phyloP scores from a whole-genome alignment of 2,888 invertebrate species.

The Synergus laeviventris region DNA sequence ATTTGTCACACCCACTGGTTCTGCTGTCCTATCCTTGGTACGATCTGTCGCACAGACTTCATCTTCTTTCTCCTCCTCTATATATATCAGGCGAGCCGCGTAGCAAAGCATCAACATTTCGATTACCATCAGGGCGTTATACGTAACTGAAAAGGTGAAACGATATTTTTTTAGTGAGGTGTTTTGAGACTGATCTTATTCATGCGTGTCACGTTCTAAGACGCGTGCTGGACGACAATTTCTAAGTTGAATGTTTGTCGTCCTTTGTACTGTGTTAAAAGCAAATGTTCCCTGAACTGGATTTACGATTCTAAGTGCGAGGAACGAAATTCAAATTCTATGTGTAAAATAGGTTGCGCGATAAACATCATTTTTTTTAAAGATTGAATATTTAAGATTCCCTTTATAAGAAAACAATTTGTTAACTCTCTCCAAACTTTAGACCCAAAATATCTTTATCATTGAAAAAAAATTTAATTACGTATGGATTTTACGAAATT shows the following conservation, averaged over 20 bases:
- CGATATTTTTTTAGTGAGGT: slow-evolving; percentile 20
- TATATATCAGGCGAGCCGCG: slow-evolving; percentile 82
- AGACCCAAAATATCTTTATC: too few relatives aligned
- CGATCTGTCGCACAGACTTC: slow-evolving; percentile 58
- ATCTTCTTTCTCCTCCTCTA: slow-evolving; percentile 65
- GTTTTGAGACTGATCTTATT: neutral
- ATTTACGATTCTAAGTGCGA: neutral
- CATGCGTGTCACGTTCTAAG: slow-evolving; percentile 30
- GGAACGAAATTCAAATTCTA: neutral
- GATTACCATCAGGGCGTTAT: slow-evolving; percentile 81
- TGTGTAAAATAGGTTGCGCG: neutral
- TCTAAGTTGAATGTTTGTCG: neutral
- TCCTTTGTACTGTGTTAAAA: slow-evolving; percentile 11
- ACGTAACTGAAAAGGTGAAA: slow-evolving; percentile 79
- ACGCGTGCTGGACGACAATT: slow-evolving; percentile 33
- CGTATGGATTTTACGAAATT: too few relatives aligned
- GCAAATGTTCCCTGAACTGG: slow-evolving; percentile 3
- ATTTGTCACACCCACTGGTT: slow-evolving; percentile 57
- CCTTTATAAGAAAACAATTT: too few relatives aligned
- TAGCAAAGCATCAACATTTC: slow-evolving; percentile 84
- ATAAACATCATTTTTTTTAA: neutral
- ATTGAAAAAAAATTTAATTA: too few relatives aligned
- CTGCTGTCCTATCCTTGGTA: slow-evolving; percentile 60
- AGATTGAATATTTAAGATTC: too few relatives aligned
- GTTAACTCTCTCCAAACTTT: too few relatives aligned